Evolutionary conservation across 2,888 invertebrate genomes (phyloP), one percentile per base, ranked within the genome.

Genomic region (Cataglyphis cursor): DNA sequence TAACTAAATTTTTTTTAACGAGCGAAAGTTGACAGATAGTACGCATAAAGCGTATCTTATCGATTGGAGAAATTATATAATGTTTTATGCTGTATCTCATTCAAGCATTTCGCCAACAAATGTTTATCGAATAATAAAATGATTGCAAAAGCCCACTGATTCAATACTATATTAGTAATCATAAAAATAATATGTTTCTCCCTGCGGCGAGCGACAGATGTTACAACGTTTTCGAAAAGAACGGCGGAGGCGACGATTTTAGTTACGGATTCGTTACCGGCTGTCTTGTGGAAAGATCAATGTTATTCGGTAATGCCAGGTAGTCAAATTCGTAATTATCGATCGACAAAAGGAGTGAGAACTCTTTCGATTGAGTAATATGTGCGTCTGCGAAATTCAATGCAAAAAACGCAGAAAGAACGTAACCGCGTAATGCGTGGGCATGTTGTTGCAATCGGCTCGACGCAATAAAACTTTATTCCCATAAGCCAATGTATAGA

Each of bases 401-500:
- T 35, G 21, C 24, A 31, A 76, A 38, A 68, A 78, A 12, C 38
- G 15, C 5, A 31, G 28, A 41, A 31, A 21, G 18, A 70, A 68
- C 41, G 38, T 66, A 64, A 51, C 48, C 44, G 35, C 35, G 24
- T 21, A 41, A 65, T 28, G n/a, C n/a, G 41, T 65, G 18, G 15
- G 35, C 24, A 15, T 15, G 41, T 21, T 51, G 10, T 31, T 59
- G 74, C 35, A 57, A 80, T 70, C n/a, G 59, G 8, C 35, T 59
- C 12, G 12, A 76, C 10, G 68, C 68, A 66, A 76, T 75, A 10
- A 38, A 57, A 57, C 44, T 57, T 72, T 44, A 57, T 78, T 78
- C 18, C 12, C 66, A 66, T 65, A 72, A 54, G 4, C 12, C 44
- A 18, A 10, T 4, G 10, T 18, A n/a, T 9, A 35, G 21, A 48